A percentile compares a stretch with the other conserved stretches of the same genome.
Evolutionary conservation across 2,113 vertebrate species (phyloP).

Genomic region (Cichladusa arquata): DNA sequence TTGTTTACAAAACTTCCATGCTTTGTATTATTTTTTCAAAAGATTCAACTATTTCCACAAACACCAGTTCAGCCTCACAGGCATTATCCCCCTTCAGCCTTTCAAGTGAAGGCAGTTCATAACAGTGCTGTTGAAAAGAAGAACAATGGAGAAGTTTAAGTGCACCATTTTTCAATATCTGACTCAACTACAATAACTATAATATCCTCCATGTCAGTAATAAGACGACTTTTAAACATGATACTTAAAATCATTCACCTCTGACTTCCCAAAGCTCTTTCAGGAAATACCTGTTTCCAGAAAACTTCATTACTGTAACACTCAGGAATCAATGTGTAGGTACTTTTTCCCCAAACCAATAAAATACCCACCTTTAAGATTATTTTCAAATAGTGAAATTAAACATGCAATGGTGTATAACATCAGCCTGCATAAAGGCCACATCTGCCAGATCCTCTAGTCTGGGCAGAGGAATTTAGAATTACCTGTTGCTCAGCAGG

Average conservation of each 20-base stretch:
- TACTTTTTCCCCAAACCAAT: background rate
- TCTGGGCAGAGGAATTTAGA: background rate
- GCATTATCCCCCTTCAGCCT: background rate
- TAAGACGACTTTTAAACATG: background rate
- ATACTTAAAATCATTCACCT: constrained; percentile 16
- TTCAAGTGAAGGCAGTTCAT: background rate
- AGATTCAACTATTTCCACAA: background rate
- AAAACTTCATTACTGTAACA: background rate
- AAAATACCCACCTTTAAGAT: background rate
- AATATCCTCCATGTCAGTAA: background rate
- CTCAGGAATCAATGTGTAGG: background rate
- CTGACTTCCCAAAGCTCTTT: background rate
- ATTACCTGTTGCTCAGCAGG: background rate
- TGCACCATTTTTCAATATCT: background rate
- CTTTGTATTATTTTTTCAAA: background rate
- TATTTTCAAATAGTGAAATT: background rate
- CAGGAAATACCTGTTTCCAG: background rate
- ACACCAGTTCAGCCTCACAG: background rate
- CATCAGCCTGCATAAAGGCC: background rate
- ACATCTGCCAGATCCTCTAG: background rate
- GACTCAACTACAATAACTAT: background rate
- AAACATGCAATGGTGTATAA: background rate
- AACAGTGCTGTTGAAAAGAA: background rate
- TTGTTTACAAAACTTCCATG: background rate
- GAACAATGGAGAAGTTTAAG: background rate